Percentiles rank a stretch among this genome's conserved stretches.
Conservation (phyloP, 2,797 vertebrate genomes). For the Delichon dasypus region DNA sequence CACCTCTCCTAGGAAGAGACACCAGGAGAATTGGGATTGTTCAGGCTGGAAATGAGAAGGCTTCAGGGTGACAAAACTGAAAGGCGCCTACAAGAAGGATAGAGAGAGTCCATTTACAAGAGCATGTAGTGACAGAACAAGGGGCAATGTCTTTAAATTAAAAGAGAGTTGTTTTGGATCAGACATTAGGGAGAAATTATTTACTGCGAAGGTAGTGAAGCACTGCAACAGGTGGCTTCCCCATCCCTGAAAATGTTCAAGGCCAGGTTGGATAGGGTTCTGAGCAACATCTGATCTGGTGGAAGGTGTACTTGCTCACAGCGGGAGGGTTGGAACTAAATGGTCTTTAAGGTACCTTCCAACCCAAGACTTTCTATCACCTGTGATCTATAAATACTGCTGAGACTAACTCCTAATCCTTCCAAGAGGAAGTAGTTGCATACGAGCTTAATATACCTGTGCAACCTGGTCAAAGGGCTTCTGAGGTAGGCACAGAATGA, state of each 20-base stretch:
- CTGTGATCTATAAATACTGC: not conserved
- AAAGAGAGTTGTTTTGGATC: not conserved
- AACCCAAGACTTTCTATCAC: not conserved
- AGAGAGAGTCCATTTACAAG: not conserved
- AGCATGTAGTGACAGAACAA: not conserved
- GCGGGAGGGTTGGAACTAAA: not conserved
- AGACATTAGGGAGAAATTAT: not conserved
- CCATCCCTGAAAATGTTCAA: not conserved
- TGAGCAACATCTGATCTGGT: not conserved
- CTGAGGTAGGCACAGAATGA: not conserved
- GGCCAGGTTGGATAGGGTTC: not conserved
- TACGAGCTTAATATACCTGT: not conserved
- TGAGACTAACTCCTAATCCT: not conserved
- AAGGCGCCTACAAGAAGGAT: not conserved
- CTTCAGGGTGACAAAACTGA: not conserved
- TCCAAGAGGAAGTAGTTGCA: not conserved
- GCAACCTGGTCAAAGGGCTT: not conserved
- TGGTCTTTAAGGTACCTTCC: not conserved
- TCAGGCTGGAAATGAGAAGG: not conserved
- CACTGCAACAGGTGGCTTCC: not conserved
- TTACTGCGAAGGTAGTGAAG: not conserved
- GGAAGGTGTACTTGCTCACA: rapidly evolving
- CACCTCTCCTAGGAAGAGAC: not conserved
- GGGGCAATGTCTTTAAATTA: not conserved
- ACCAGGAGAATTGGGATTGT: not conserved